phyloP scores from a whole-genome alignment of 64 coral and sea anemone species.

The Catalaphyllia jardinei region DNA sequence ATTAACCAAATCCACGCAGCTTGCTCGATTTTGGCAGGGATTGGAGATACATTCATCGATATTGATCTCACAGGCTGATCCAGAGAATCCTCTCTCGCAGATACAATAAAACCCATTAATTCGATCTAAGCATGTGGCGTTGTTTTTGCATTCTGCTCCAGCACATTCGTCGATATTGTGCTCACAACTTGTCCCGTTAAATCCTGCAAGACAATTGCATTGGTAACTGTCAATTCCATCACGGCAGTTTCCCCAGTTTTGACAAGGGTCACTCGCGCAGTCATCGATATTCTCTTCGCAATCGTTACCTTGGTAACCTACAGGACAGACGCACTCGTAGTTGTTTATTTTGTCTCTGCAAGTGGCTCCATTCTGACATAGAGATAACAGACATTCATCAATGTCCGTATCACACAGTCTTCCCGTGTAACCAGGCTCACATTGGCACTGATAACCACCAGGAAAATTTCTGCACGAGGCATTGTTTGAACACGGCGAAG shows the following conservation, averaged over 20 bases:
- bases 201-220: constrained; percentile 35
- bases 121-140: constrained; percentile 13
- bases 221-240: constrained; percentile 26
- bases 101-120: constrained; percentile 16
- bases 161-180: constrained; percentile 48
- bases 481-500: constrained; percentile 1
- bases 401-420: constrained; percentile 4
- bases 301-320: constrained; percentile 38
- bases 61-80: constrained; percentile 20
- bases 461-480: background rate
- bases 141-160: constrained; percentile 12
- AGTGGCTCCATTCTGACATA: constrained; percentile 12
- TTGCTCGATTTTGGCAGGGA: constrained; percentile 35
- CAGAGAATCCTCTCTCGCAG: constrained; percentile 22
- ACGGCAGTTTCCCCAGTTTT: constrained; percentile 1
- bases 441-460: background rate
- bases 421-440: constrained; percentile 4
- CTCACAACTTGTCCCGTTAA: constrained; percentile 62
- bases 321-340: constrained; percentile 44
- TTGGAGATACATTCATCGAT: constrained; percentile 39
- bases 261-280: constrained; percentile 29
- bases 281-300: constrained; percentile 59
- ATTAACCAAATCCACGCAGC: constrained; percentile 12
- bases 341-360: constrained; percentile 27
- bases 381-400: background rate